Evolutionary conservation across 2,113 vertebrate genomes (phyloP), one percentile per base, ranked within the genome.

Genomic region (Capreolus pygargus): DNA sequence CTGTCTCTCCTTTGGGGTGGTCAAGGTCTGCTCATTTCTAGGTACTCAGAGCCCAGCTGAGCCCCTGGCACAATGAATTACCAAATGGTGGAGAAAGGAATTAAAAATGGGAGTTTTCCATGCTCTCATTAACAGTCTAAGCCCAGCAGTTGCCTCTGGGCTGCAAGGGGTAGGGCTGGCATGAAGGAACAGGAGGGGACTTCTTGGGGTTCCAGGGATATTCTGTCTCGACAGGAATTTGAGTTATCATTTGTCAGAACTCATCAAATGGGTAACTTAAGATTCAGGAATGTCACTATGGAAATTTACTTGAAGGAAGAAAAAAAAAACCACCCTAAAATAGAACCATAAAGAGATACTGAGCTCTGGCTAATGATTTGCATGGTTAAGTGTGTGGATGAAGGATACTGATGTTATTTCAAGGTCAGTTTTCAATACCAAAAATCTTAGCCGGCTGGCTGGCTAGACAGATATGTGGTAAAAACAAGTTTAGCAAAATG

Each of bases 311-410:
- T 84, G 30, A 43, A 79, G 21, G 2, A 2, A 61, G 5, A 12
- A 50, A 52, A 47, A 81, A 57, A 47, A 74, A 28, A 11, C 4
- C 25, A 13, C 2, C n/a, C 12, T 50, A 47, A 30, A 30, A 30
- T 16, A 52, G 16, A 70, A 57, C 15, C 15, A 30, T 39, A 81
- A 12, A 30, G 2, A 79, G 74, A 79, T 2, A 50, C 0, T 33
- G 13, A 55, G 21, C 47, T 19, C 61, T 45, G 27, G 45, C 57
- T 96, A 47, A 58, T 3, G 60, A 67, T 81, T 30, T 55, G 19
- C 33, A 19, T 0, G 4, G 36, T 50, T 33, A 33, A 43, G 13
- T 43, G 25, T 43, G 1, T 16, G 14, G 9, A 28, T 11, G 12
- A 94, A 45, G 50, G 54, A 30, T 15, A 57, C 25, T 14, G 14